A percentile compares a stretch with the other conserved stretches of the same genome.
phyloP scores from a whole-genome alignment of 1,140 invertebrate species.

The Platyscapa corneri region DNA sequence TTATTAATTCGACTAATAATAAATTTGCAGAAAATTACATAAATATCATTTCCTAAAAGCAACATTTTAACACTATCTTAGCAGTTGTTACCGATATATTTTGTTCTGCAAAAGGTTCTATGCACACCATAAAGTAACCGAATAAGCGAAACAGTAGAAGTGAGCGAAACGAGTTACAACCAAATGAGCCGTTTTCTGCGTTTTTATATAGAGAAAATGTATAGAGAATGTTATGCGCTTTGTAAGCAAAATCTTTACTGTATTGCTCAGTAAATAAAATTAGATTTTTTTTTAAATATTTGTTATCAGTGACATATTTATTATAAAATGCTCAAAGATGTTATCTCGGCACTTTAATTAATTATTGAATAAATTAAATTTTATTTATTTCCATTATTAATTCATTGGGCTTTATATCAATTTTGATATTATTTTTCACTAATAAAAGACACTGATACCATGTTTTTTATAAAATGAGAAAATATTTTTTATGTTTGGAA shows the following conservation, averaged over 20 bases:
- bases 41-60: not conserved
- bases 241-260: slow-evolving; percentile 38
- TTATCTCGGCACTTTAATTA: not conserved
- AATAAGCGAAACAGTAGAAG: not conserved
- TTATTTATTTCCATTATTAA: not conserved
- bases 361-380: not conserved
- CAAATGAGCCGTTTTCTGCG: not conserved
- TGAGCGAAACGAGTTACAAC: not conserved
- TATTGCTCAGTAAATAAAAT: slow-evolving; percentile 42
- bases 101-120: not conserved
- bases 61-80: not conserved
- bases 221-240: slow-evolving; percentile 14
- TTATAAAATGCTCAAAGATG: not conserved
- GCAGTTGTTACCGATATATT: not conserved
- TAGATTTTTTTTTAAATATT: not conserved
- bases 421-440: not conserved
- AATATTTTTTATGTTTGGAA: too few relatives aligned
- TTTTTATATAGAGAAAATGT: slow-evolving; percentile 9
- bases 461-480: too few relatives aligned
- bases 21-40: not conserved
- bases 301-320: not conserved
- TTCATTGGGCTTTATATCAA: not conserved
- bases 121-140: not conserved
- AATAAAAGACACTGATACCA: not conserved
- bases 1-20: not conserved